Evolutionary conservation across 2,113 vertebrate species (phyloP), one percentile per base, ranked within the genome.

Genomic region (Oplegnathus fasciatus): DNA sequence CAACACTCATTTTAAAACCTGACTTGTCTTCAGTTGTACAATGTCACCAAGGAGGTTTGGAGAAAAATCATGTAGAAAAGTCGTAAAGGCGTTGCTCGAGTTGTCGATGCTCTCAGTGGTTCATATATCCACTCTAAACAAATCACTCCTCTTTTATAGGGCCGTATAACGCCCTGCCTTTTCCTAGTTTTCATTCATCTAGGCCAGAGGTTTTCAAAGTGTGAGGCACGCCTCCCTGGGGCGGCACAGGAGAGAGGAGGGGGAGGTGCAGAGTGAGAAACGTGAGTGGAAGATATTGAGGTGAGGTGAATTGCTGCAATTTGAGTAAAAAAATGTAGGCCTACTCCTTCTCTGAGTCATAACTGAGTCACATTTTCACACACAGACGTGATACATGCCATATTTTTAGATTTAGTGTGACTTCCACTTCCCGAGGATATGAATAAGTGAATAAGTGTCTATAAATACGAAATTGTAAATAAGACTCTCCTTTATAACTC

Each of bases 71-170:
- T 58, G 14, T 15, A 74, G 2, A 64, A 24, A 72, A 60, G 26
- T 5, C 17, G 9, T 26, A 22, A 62, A 71, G 50, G 26, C 3
- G 68, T 68, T 50, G 6, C 40, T 62, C 15, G 10, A 9, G 46
- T 37, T 75, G 28, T 37, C 32, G 15, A 32, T 15, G 22, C 18
- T 9, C 64, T 71, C 26, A 15, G 30, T 17, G 11, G 30, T 40
- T 68, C 37, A 71, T 28, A 40, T 6, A 71, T 48, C 34, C 40
- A 18, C 44, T 54, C 37, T 3, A 15, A 75, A 5, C 6, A n/a
- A 78, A 18, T 67, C 50, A 54, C 44, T 77, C 17, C 28, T 52
- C 37, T 55, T 80, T 65, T 52, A 58, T 73, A 22, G 22, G 7
- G 15, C 24, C 60, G 22, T 26, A 32, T 61, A 55, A 26, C 9